Evolutionary conservation across 2,888 invertebrate species (phyloP), one percentile per base, ranked within the genome.

Genomic region (Mythimna lalbum): DNA sequence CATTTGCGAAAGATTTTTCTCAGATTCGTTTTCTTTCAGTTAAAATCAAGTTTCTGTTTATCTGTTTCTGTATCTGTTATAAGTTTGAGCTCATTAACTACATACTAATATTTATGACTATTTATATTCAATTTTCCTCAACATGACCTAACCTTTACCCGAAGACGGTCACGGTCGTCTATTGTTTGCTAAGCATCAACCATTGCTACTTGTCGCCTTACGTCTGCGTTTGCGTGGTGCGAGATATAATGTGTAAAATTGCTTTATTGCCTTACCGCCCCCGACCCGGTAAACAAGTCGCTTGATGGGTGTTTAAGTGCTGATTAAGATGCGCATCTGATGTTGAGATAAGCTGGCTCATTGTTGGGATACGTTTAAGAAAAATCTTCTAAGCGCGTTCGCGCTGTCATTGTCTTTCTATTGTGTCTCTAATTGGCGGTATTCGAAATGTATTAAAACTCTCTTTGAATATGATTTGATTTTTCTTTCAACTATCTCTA

Each of bases 121-220:
- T n/a, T n/a, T n/a, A n/a, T 56, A 21, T 47, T 19, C 0, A 1
- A 39, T 49, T 61, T 33, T 64, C 33, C 27, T 31, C 57, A 66
- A 10, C 63, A 21, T 57, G 47, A 50, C 49, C 23, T 23, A 64
- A n/a, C 57, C 80, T 36, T 69, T 66, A 47, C 23, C 19, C 2
- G 23, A 62, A 59, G 53, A 81, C 63, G 66, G 64, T 88, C 89
- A 89, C 74, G 81, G 83, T 27, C 82, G 76, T 49, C 83, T 69
- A 89, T 89, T 90, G 90, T 90, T 88, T 78, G 73, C 31, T 43
- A 75, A 84, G 87, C 87, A 87, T 52, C 27, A n/a, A 55, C 33
- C 63, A 12, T 23, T 9, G 36, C 57, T 66, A 63, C 78, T 69
- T 55, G 23, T 43, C 68, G 59, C 69, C 61, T 56, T 19, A 65